phyloP scores from a whole-genome alignment of 2,888 invertebrate genomes.

The Dysmachus trigonus region DNA sequence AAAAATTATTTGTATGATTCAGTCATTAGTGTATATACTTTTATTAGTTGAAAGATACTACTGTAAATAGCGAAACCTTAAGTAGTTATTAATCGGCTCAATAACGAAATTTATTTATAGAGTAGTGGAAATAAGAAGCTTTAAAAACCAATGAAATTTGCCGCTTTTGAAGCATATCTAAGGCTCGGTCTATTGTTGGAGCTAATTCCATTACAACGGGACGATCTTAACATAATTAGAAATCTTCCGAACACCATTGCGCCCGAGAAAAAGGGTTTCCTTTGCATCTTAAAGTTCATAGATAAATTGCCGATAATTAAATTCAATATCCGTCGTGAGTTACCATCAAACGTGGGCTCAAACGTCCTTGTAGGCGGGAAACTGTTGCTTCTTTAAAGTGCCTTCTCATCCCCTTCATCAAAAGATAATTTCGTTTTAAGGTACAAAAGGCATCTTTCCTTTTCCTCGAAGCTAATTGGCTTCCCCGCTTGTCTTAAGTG shows the following conservation, averaged over 20 bases:
- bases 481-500: slow-evolving; percentile 28
- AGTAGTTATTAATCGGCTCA: background rate
- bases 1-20: too few species aligned
- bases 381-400: slow-evolving; percentile 31
- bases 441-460: slow-evolving; percentile 41
- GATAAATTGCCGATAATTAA: slow-evolving; percentile 48
- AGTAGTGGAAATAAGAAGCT: background rate
- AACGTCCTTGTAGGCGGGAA: background rate
- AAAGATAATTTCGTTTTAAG: slow-evolving; percentile 45
- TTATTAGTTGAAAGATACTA: background rate
- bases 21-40: too few species aligned
- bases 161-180: background rate
- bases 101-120: background rate
- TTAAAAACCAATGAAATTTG: background rate
- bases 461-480: slow-evolving; percentile 41
- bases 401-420: slow-evolving; percentile 31
- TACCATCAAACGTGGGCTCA: slow-evolving; percentile 38
- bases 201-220: background rate
- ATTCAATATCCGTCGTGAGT: slow-evolving; percentile 44
- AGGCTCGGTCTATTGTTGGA: background rate
- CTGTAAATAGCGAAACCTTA: background rate
- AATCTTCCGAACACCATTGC: background rate
- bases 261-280: slow-evolving; percentile 45
- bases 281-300: slow-evolving; percentile 45
- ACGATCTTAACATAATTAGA: slow-evolving; percentile 30